Base-by-base conservation (phyloP, 30 jellyfish, hydroid and myxozoan species). In the Nemopilema nomurai region DNA sequence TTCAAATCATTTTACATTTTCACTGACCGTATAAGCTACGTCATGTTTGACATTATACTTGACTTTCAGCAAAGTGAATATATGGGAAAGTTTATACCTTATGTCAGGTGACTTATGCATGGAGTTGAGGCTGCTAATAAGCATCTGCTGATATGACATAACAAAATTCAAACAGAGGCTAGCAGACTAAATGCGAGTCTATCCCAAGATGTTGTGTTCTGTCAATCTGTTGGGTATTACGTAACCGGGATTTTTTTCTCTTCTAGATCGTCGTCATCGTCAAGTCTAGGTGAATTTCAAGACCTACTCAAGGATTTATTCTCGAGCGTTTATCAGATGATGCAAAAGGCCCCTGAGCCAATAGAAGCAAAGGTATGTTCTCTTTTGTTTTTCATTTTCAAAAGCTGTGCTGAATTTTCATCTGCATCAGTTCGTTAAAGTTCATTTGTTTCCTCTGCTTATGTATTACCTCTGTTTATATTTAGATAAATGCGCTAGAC, bases 401-500 rank as follows among this genome's bases (percentile, higher is more conserved):
- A n/a, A n/a, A n/a, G n/a, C n/a, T n/a, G n/a, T n/a, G n/a, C n/a
- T n/a, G n/a, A n/a, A n/a, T n/a, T n/a, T n/a, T n/a, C n/a, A n/a
- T n/a, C n/a, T n/a, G n/a, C n/a, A n/a, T n/a, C n/a, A n/a, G n/a
- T n/a, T n/a, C n/a, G 7, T 31, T 22, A 30, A 4, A 1, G 8
- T 70, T 20, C 8, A 70, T 70, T 28, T 70, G 22, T 28, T 27
- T 25, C 6, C n/a, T 24, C 16, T 20, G 9, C 22, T 30, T 24
- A 19, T 70, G 81, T 22, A 70, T 70, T 70, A 1, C 24, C 22
- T 8, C 57, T 18, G 29, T 69, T 28, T 67, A 76, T 64, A 30
- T 81, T 21, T 49, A 92, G 98, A 72, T 76, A 29, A 88, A 72
- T 63, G 87, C 95, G 4, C 20, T 88, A 63, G 88, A 84, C 23